phyloP scores from a whole-genome alignment of 2,797 vertebrate genomes.

The Microhierax caerulescens region DNA sequence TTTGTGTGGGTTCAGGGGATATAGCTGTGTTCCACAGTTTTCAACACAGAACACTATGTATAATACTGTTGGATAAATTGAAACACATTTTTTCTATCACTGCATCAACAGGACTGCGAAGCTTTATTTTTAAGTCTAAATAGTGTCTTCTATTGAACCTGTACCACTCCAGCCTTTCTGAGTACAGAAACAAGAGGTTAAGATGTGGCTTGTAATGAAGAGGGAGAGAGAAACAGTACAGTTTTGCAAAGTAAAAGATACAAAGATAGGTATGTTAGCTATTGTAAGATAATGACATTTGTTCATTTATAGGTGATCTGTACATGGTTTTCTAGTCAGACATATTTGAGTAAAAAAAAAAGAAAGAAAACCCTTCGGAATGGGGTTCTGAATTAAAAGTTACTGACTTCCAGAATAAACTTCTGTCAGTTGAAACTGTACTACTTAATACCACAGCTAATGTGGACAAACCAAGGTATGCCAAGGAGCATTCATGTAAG shows the following conservation, averaged over 20 bases:
- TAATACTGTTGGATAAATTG: not conserved
- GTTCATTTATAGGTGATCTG: not conserved
- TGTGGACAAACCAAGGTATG: fast-evolving
- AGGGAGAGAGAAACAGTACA: not conserved
- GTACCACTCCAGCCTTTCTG: not conserved
- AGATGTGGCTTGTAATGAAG: not conserved
- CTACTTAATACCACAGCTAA: not conserved
- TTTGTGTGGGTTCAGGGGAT: not conserved
- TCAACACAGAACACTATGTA: fast-evolving
- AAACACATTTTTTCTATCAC: not conserved
- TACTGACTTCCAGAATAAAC: not conserved
- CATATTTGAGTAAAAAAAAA: not conserved
- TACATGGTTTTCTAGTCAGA: not conserved
- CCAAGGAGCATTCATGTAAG: fast-evolving
- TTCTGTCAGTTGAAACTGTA: not conserved
- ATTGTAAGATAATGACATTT: not conserved
- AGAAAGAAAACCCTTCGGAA: not conserved
- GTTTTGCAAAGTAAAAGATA: not conserved
- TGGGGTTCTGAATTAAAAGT: not conserved
- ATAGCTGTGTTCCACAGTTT: not conserved
- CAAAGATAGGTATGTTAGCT: not conserved
- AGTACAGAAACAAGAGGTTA: not conserved
- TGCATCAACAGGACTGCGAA: not conserved
- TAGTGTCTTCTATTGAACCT: not conserved
- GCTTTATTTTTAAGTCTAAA: not conserved